These are phyloP conservation scores for Drosophila pruinosa DNA, from an alignment of 1,140 invertebrate species.

Conservation along the genomic window DNA sequence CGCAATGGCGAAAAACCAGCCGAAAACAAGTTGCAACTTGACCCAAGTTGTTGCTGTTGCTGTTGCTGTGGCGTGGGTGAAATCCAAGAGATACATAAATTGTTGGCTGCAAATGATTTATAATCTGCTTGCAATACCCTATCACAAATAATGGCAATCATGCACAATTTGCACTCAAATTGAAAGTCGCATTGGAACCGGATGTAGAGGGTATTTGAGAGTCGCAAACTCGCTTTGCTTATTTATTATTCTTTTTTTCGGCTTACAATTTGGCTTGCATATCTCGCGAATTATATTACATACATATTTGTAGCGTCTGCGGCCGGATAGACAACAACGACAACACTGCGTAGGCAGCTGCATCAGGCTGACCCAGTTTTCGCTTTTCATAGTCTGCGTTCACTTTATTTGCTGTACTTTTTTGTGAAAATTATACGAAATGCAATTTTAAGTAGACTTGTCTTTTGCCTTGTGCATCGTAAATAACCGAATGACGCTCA, in stretches of 20 bases:
- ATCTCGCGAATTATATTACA: conserved; percentile 67
- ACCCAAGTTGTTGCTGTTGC: conserved; percentile 31
- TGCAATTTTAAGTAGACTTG: conserved; percentile 65
- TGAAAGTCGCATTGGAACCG: background rate
- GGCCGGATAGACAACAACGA: conserved; percentile 52
- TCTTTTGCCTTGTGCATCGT: conserved; percentile 28
- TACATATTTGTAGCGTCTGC: conserved; percentile 70
- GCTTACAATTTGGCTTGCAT: conserved; percentile 60
- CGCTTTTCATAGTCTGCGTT: conserved; percentile 66
- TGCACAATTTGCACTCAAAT: background rate
- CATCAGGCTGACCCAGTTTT: conserved; percentile 80
- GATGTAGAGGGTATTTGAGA: conserved; percentile 11
- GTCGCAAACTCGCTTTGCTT: background rate
- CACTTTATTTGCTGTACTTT: conserved; percentile 34
- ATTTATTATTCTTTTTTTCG: conserved; percentile 10
- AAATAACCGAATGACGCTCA: conserved; percentile 43
- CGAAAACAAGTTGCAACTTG: conserved; percentile 58
- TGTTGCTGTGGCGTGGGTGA: conserved; percentile 61
- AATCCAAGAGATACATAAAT: conserved; percentile 72
- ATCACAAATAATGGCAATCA: too few species aligned
- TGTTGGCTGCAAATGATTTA: conserved; percentile 72
- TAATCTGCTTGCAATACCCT: conserved; percentile 32
- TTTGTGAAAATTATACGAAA: conserved; percentile 74
- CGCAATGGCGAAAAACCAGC: conserved; percentile 27
- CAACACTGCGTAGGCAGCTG: conserved; percentile 66